phyloP scores from a whole-genome alignment of 2,888 invertebrate genomes.

The Macropis europaea region DNA sequence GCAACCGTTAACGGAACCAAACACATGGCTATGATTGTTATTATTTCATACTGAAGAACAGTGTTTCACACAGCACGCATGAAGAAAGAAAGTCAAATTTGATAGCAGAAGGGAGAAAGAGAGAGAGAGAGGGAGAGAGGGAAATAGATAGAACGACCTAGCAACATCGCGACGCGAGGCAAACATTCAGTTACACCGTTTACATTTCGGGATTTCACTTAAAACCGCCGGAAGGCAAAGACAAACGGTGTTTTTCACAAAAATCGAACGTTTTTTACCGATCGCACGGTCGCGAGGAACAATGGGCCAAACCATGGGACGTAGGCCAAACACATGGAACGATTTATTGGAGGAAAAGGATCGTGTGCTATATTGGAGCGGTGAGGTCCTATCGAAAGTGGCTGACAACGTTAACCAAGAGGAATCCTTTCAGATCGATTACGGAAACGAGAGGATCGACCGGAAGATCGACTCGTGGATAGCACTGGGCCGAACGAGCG shows the following conservation, averaged over 20 bases:
- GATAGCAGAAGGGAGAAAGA: no score
- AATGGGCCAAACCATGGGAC: constrained; percentile 68
- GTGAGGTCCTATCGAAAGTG: constrained; percentile 63
- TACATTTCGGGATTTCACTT: neutral
- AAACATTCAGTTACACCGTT: neutral
- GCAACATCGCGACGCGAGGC: neutral
- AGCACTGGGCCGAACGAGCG: constrained; percentile 21
- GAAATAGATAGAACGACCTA: no score
- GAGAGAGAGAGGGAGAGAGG: no score
- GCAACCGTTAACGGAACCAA: no score
- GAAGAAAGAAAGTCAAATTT: no score
- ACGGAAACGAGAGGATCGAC: constrained; percentile 55
- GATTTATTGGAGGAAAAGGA: constrained; percentile 61
- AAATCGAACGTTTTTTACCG: neutral
- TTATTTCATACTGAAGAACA: no score
- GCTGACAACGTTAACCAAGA: constrained; percentile 65
- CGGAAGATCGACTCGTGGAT: constrained; percentile 67
- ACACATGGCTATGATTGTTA: no score
- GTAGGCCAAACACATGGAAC: constrained; percentile 64
- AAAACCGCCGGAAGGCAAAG: neutral
- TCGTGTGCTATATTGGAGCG: constrained; percentile 66
- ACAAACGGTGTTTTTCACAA: constrained; percentile 4
- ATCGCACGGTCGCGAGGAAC: neutral
- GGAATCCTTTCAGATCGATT: constrained; percentile 64
- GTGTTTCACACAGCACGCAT: no score